Percentiles rank a stretch among this genome's conserved stretches.
phyloP scores from a whole-genome alignment of 1,140 invertebrate genomes.

The Magallana gigas region DNA sequence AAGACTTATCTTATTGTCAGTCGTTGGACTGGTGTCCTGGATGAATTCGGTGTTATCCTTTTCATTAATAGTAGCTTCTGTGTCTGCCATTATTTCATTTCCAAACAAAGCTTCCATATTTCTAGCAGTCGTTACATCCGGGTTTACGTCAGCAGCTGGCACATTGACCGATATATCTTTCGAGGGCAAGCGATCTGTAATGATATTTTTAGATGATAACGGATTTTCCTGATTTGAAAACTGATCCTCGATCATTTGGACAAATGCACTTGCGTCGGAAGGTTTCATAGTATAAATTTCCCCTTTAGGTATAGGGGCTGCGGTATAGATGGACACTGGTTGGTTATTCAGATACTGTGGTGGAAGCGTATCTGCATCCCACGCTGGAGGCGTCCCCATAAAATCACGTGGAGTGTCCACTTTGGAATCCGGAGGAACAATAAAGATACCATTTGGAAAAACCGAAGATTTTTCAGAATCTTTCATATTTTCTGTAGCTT shows the following conservation, averaged over 20 bases:
- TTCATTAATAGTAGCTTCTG: background rate
- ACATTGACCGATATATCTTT: background rate
- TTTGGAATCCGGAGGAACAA: conserved; percentile 17
- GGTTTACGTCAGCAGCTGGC: background rate
- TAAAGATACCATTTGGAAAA: background rate
- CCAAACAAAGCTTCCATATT: background rate
- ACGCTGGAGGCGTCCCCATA: background rate
- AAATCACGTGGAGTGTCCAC: background rate
- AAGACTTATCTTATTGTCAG: conserved; percentile 28
- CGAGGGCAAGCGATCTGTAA: background rate
- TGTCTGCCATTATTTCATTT: background rate
- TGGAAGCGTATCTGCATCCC: background rate
- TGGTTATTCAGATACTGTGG: background rate
- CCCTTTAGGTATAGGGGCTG: background rate
- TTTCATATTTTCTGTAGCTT: background rate
- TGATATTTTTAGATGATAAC: background rate
- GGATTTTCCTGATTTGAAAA: conserved; percentile 2
- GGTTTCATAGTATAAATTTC: conserved; percentile 29
- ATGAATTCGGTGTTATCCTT: background rate
- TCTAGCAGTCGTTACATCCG: background rate
- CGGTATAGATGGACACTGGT: background rate
- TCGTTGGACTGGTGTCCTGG: background rate
- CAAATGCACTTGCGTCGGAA: background rate
- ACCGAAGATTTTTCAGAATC: background rate
- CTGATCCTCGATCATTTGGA: conserved; percentile 16